phyloP scores from a whole-genome alignment of 2,113 vertebrate genomes.

The Epinephelus fuscoguttatus region DNA sequence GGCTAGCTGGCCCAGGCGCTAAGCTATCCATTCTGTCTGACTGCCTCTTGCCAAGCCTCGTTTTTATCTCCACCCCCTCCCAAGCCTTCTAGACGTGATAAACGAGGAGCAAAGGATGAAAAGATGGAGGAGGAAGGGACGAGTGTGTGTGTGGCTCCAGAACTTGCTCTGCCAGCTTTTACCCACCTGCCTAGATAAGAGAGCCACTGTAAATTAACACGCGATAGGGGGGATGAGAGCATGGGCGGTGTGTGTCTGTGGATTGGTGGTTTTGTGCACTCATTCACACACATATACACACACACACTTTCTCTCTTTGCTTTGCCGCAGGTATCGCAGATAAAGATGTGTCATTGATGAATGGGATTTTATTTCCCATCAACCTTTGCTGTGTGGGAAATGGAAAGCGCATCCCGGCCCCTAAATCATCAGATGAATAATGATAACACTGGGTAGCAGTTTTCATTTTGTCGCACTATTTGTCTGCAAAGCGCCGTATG shows the following conservation, averaged over 20 bases:
- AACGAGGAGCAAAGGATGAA: slow-evolving; percentile 66
- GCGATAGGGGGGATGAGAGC: slow-evolving; percentile 67
- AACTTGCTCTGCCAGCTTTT: slow-evolving; percentile 72
- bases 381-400: slow-evolving; percentile 77
- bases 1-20: slow-evolving; percentile 47
- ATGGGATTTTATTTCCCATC: slow-evolving; percentile 86
- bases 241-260: slow-evolving; percentile 15
- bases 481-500: slow-evolving; percentile 56
- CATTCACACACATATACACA: slow-evolving; percentile 42
- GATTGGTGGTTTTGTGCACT: not conserved
- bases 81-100: slow-evolving; percentile 60
- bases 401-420: slow-evolving; percentile 72
- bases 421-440: slow-evolving; percentile 83
- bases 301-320: slow-evolving; percentile 43
- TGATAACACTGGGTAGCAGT: slow-evolving; percentile 69
- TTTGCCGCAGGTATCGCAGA: slow-evolving; percentile 79
- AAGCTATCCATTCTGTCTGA: slow-evolving; percentile 68
- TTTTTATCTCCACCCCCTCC: slow-evolving; percentile 64
- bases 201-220: slow-evolving; percentile 83
- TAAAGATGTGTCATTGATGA: slow-evolving; percentile 84
- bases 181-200: slow-evolving; percentile 82
- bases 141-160: slow-evolving; percentile 59
- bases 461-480: slow-evolving; percentile 64
- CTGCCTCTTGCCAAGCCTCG: slow-evolving; percentile 53
- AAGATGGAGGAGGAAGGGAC: slow-evolving; percentile 53